Conservation (phyloP, 2,888 invertebrate species). For the Notocelia uddmanniana region DNA sequence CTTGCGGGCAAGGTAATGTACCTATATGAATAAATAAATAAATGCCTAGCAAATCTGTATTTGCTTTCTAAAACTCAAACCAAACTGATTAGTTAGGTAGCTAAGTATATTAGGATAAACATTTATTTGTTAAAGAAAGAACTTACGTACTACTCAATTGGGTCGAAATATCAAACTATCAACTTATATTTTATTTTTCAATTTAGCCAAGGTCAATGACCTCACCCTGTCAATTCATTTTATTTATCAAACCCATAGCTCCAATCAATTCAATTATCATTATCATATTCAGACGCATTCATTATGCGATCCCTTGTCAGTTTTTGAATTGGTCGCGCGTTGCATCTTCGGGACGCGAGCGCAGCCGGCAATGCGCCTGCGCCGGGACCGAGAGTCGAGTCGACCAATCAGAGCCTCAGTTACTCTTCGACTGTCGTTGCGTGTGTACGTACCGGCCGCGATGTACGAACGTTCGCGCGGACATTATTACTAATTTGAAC, state of each 20-base stretch:
- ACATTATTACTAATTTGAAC: constrained; percentile 59
- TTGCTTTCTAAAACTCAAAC: neutral
- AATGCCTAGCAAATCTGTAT: neutral
- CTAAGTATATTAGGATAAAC: too few species aligned
- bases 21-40: neutral
- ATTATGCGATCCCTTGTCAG: constrained; percentile 52
- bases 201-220: constrained; percentile 22
- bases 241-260: constrained; percentile 14
- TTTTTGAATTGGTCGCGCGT: constrained; percentile 57
- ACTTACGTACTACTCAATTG: neutral
- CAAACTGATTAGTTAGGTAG: too few species aligned
- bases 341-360: constrained; percentile 60
- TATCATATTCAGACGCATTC: constrained; percentile 46
- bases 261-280: constrained; percentile 50
- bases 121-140: too few species aligned
- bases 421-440: constrained; percentile 60
- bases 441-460: constrained; percentile 61
- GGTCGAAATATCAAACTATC: neutral
- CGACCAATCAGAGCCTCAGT: constrained; percentile 70
- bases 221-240: constrained; percentile 18
- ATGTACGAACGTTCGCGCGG: constrained; percentile 58
- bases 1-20: neutral
- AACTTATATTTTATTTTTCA: neutral
- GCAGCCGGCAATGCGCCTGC: constrained; percentile 51
- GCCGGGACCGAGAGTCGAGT: constrained; percentile 51